Base-by-base conservation (phyloP, 1,140 invertebrate species). In the Frieseomelitta varia region DNA sequence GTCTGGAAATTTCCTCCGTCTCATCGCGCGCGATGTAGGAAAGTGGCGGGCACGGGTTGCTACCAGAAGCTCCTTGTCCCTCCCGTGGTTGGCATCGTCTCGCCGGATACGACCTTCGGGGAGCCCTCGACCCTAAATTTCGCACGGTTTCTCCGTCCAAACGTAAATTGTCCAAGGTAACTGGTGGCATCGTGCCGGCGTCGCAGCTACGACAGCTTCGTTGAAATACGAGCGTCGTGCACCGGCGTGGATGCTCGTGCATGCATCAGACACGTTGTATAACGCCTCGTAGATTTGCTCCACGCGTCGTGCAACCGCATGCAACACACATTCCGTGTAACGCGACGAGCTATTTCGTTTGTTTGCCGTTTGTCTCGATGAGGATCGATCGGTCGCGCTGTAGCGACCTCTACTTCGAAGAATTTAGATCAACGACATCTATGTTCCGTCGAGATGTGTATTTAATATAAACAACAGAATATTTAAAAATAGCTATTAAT, bases 201-300 rank as follows among this genome's bases (percentile, higher is more conserved):
- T 6, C 30, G 30, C 79, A n/a, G 30, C 69, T 24, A 24, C 78
- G 87, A 79, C 79, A 58, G 58, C 82, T 76, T 61, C 71, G 63
- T 39, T 82, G 81, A 90, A 89, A 90, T 90, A 89, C 88, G 85
- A 77, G 75, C 79, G n/a, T 79, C 65, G 77, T 83, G 74, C 69
- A 74, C 71, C 58, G 58, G 30, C n/a, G 68, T 19, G 55, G 51
- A 71, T 68, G 56, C 51, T 65, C 85, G 80, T 81, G 76, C 82
- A 89, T 89, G 81, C 82, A 88, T 80, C 85, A 67, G 79, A 78
- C 85, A 79, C 84, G 75, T n/a, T 39, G 63, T 58, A 47, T 6
- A 75, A 80, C 81, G 81, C 85, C 61, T 73, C 58, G 61, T 53
- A 63, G 63, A 73, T 77, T 85, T 78, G 73, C 56, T 73, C 67